Evolutionary conservation across 2,888 invertebrate species (phyloP).

Genomic region (Unio delphinus): DNA sequence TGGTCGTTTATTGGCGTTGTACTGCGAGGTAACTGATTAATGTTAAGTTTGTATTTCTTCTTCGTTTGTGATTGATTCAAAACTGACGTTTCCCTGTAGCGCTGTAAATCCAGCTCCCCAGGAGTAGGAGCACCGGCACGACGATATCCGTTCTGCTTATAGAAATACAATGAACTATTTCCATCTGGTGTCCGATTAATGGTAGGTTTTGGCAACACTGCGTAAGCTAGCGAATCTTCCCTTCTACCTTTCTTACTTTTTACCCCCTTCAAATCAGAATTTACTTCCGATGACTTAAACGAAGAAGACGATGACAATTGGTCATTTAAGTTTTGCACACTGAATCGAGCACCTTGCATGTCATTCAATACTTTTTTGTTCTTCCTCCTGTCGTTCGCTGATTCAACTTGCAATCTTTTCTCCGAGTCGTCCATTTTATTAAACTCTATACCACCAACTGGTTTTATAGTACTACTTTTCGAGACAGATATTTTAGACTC

Average conservation of each 20-base stretch:
- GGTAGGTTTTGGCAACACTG: constrained; percentile 43
- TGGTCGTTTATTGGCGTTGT: constrained; percentile 58
- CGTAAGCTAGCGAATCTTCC: constrained; percentile 21
- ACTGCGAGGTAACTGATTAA: constrained; percentile 55
- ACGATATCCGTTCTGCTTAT: constrained; percentile 39
- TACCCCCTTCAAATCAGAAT: constrained; percentile 8
- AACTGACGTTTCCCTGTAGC: constrained; percentile 36
- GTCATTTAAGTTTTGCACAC: constrained; percentile 40
- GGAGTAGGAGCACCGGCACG: constrained; percentile 41
- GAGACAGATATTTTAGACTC: too few relatives aligned
- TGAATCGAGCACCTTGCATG: constrained; percentile 15
- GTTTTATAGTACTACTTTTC: not conserved
- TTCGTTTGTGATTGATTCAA: constrained; percentile 37
- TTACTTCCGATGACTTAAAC: constrained; percentile 19
- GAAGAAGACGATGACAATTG: constrained; percentile 33
- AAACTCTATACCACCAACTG: not conserved
- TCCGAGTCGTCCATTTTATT: constrained; percentile 7
- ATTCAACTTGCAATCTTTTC: not conserved
- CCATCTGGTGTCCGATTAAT: constrained; percentile 28
- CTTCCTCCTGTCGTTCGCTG: too few relatives aligned
- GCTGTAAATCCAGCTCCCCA: constrained; percentile 46
- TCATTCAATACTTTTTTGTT: too few relatives aligned
- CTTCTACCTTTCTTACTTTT: constrained; percentile 8
- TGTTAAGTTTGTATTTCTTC: constrained; percentile 51
- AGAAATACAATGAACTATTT: constrained; percentile 16